These are phyloP conservation scores for Drosophila repleta DNA, from an alignment of 1,140 invertebrate genomes.

Conservation along the genomic window DNA sequence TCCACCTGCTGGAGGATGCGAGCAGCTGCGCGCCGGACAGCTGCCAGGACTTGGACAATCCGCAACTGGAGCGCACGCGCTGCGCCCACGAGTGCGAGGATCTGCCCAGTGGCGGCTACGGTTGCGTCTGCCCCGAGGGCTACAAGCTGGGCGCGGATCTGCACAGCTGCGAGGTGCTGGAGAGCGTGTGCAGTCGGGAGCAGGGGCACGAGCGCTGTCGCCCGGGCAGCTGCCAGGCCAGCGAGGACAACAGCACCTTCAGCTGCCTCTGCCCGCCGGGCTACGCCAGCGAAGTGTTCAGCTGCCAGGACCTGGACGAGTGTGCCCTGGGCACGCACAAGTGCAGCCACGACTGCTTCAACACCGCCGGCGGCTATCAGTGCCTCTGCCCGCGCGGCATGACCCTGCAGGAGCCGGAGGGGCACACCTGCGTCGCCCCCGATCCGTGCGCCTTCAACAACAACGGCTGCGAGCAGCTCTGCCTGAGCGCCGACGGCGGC, in stretches of 20 bases:
- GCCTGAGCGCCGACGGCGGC: conserved; percentile 68
- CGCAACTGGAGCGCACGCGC: conserved; percentile 81
- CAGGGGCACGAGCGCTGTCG: conserved; percentile 61
- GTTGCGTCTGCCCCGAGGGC: conserved; percentile 84
- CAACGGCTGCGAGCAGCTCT: conserved; percentile 85
- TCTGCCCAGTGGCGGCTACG: conserved; percentile 82
- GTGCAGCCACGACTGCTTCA: conserved; percentile 92
- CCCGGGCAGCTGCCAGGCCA: conserved; percentile 85
- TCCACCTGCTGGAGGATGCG: conserved; percentile 73
- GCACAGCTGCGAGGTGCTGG: conserved; percentile 85
- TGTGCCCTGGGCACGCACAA: conserved; percentile 90
- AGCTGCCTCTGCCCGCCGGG: conserved; percentile 85
- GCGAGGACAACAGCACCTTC: conserved; percentile 85
- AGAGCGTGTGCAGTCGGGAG: conserved; percentile 84
- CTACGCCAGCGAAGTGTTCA: conserved; percentile 67
- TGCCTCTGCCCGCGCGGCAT: conserved; percentile 90
- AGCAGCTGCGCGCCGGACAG: conserved; percentile 73
- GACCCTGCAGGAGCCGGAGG: conserved; percentile 82
- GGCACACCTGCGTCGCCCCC: conserved; percentile 84
- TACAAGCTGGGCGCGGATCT: conserved; percentile 84
- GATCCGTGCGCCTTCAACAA: conserved; percentile 86
- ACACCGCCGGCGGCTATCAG: conserved; percentile 92
- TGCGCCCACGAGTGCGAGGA: conserved; percentile 86
- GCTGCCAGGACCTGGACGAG: conserved; percentile 88
- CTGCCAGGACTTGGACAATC: conserved; percentile 75